Evolutionary conservation across 2,113 vertebrate species (phyloP), one percentile per base, ranked within the genome.

Genomic region (Pelecanus crispus): DNA sequence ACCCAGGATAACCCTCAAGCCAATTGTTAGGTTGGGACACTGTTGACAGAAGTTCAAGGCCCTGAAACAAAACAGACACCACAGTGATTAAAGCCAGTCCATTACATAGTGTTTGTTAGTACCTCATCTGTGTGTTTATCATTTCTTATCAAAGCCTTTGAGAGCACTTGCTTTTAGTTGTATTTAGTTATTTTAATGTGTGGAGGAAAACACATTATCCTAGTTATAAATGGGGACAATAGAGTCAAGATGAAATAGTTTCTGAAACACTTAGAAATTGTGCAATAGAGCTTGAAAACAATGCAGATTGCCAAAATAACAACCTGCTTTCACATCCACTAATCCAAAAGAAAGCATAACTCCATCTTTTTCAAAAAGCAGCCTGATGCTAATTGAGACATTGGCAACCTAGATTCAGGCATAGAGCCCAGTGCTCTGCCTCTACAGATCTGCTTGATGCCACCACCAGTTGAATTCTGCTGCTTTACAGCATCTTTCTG

Each of bases 11-110:
- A 29, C 10, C 20, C 13, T 61, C 40, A 83, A 52, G 4, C 17
- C 17, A 22, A 0, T 7, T 73, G 11, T 36, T 81, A 34, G 2
- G 0, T 13, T 53, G n/a, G 14, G 20, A 65, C 7, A 8, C 34
- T 36, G 5, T 29, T 52, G 36, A 31, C 2, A 40, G 58, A 85
- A 90, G 11, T 32, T 42, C 16, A 58, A 38, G 15, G 17, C 18
- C 7, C 31, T 72, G 70, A 92, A 86, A 86, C 40, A 40, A 93
- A 92, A 36, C 34, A 86, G 70, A 24, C 14, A 56, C 3, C 20
- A 21, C 7, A 31, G 24, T 72, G 38, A 88, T 65, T 79, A 80
- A 80, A 88, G 12, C 24, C 85, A 88, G 52, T 12, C 38, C 13
- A 61, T 53, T 58, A 36, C 4, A 42, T 12, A 52, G 29, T 52